Percentiles rank a stretch among this genome's conserved stretches.
Evolutionary conservation across 2,797 vertebrate species (phyloP).

Genomic region (Leptoclinus maculatus): DNA sequence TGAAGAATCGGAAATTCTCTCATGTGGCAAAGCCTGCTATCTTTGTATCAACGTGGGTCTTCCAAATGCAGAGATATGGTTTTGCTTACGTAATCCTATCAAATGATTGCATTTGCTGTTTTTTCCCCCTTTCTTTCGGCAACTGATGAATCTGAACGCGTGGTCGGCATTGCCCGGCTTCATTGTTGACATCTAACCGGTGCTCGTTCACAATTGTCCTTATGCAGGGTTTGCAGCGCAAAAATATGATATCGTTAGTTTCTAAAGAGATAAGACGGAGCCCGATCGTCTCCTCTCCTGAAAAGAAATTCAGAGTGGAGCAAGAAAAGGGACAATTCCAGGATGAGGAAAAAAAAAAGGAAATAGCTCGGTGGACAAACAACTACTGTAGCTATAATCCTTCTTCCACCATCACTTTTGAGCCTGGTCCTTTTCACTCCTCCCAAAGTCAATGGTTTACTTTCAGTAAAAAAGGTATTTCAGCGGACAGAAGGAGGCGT

Average conservation of each 20-base stretch:
- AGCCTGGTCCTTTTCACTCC: neutral
- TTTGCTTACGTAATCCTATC: neutral
- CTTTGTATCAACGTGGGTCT: neutral
- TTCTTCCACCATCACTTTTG: neutral
- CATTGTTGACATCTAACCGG: neutral
- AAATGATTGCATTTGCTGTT: neutral
- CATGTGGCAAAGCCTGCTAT: neutral
- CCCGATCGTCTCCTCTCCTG: neutral
- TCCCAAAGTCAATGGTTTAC: conserved; percentile 20
- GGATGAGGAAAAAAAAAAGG: neutral
- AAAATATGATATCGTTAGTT: neutral
- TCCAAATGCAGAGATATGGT: neutral
- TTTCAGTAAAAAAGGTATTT: conserved; percentile 32
- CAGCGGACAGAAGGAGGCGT: conserved; percentile 19
- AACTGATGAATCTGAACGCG: neutral
- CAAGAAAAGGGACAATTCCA: neutral
- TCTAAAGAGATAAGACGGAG: neutral
- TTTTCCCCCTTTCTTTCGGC: neutral
- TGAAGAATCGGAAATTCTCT: neutral
- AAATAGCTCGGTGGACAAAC: neutral
- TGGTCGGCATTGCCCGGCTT: neutral
- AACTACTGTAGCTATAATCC: neutral
- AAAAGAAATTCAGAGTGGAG: neutral
- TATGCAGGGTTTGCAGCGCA: too few relatives aligned
- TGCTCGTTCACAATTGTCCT: neutral